Conservation (phyloP, 2,888 invertebrate genomes). For the Chrysodeixis includens region DNA sequence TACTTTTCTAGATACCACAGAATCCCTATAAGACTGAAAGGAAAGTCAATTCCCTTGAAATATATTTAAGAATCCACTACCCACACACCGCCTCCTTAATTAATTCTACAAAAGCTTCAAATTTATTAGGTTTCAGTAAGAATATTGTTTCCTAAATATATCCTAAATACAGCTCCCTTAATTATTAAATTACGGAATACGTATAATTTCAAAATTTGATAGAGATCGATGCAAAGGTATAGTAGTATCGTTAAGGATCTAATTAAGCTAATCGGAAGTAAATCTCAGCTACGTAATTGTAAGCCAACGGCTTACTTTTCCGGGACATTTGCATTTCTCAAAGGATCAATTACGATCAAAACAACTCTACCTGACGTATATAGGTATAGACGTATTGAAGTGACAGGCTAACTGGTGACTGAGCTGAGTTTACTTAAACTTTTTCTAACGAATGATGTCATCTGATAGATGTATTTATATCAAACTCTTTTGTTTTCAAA, state of each 20-base stretch:
- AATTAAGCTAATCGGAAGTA: slow-evolving; percentile 32
- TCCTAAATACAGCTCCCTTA: not conserved
- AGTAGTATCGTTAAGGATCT: slow-evolving; percentile 20
- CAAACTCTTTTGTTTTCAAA: too few species aligned
- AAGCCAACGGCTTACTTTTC: slow-evolving; percentile 26
- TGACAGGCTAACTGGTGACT: not conserved
- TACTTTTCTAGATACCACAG: too few species aligned
- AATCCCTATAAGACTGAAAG: not conserved
- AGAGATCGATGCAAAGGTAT: not conserved
- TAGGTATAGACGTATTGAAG: not conserved
- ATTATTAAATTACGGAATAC: slow-evolving; percentile 3
- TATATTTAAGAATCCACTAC: not conserved
- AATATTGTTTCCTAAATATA: not conserved
- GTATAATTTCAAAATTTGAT: slow-evolving; percentile 12
- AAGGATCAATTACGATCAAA: slow-evolving; percentile 33
- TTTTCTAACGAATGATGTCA: too few species aligned
- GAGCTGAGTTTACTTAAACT: not conserved
- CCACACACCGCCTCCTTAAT: not conserved
- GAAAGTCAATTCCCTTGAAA: not conserved
- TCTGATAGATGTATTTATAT: too few species aligned
- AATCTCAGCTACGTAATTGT: slow-evolving; percentile 32
- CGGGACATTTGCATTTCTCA: slow-evolving; percentile 35
- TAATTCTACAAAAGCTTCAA: not conserved
- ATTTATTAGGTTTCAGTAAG: slow-evolving; percentile 4
- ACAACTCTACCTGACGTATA: slow-evolving; percentile 19